Evolutionary conservation across 2,113 vertebrate species (phyloP).

Genomic region (Glareola pratincola): DNA sequence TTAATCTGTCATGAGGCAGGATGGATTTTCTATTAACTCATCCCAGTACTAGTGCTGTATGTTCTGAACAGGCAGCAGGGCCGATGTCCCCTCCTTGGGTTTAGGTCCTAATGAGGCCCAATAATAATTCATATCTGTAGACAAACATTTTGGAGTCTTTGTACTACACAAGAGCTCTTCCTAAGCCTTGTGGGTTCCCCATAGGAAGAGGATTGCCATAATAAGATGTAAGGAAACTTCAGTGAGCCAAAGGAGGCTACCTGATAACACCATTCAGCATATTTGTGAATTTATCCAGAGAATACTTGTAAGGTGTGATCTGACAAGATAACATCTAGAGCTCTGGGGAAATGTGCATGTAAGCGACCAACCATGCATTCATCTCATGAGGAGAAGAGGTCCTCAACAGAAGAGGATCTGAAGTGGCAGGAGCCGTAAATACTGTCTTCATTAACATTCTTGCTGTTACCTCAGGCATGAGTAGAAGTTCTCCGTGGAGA

Average conservation of each 20-base stretch:
- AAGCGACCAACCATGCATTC: not conserved
- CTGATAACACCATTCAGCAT: not conserved
- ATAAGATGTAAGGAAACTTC: not conserved
- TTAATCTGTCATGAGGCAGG: not conserved
- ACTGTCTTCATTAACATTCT: not conserved
- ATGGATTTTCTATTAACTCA: not conserved
- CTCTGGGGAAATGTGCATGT: not conserved
- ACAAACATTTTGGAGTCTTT: not conserved
- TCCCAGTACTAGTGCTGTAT: no score
- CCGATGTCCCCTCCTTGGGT: not conserved
- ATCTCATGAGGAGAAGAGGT: not conserved
- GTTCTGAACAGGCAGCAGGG: not conserved
- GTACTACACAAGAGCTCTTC: not conserved
- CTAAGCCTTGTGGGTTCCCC: not conserved
- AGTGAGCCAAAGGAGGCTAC: not conserved
- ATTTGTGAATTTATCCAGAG: not conserved
- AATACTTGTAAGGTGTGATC: not conserved
- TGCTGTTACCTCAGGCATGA: not conserved
- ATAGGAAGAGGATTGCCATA: not conserved
- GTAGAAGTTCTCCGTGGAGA: not conserved
- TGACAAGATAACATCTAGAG: not conserved
- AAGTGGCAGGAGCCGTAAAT: not conserved
- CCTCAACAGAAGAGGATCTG: not conserved
- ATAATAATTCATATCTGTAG: not conserved
- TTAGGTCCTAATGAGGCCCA: not conserved